Evolutionary conservation across 64 coral and sea anemone genomes (phyloP).

Genomic region (Montipora capricornis): DNA sequence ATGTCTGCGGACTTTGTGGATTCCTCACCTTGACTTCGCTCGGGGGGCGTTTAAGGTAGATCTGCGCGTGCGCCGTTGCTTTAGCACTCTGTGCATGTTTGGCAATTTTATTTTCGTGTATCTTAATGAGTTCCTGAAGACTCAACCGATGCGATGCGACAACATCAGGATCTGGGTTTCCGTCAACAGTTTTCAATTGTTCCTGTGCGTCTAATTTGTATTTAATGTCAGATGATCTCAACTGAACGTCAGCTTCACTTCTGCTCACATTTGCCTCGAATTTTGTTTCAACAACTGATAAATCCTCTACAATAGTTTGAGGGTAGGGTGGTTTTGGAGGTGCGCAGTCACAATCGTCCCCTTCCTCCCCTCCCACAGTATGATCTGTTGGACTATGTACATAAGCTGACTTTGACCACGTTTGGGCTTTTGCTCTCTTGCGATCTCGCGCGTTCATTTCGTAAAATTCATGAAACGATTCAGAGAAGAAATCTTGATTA

Average conservation of each 20-base stretch:
- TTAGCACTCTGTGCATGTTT: conserved; percentile 79
- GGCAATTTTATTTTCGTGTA: conserved; percentile 90
- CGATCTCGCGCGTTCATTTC: conserved; percentile 56
- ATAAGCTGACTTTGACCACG: conserved; percentile 81
- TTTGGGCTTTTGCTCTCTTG: conserved; percentile 78
- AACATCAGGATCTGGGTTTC: conserved; percentile 25
- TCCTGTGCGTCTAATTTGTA: background rate
- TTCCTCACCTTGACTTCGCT: conserved; percentile 9
- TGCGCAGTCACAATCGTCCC: background rate
- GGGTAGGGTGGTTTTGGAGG: conserved; percentile 49
- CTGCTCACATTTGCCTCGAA: conserved; percentile 15
- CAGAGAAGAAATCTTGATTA: background rate
- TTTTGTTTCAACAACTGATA: conserved; percentile 33
- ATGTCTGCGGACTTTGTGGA: conserved; percentile 9
- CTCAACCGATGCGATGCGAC: conserved; percentile 88
- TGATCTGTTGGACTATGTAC: conserved; percentile 12
- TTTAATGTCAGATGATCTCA: conserved; percentile 2
- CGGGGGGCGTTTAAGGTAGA: conserved; percentile 79
- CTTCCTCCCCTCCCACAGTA: background rate
- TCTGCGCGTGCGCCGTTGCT: conserved; percentile 68
- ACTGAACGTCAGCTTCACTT: background rate
- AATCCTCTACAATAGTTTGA: conserved; percentile 25
- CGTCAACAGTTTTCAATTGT: background rate
- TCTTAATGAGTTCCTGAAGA: conserved; percentile 89
- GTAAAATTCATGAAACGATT: conserved; percentile 36